Percentiles rank a stretch among this genome's conserved stretches.
Evolutionary conservation across 2,888 invertebrate genomes (phyloP).

Genomic region (Hydroisotoma schaefferi): DNA sequence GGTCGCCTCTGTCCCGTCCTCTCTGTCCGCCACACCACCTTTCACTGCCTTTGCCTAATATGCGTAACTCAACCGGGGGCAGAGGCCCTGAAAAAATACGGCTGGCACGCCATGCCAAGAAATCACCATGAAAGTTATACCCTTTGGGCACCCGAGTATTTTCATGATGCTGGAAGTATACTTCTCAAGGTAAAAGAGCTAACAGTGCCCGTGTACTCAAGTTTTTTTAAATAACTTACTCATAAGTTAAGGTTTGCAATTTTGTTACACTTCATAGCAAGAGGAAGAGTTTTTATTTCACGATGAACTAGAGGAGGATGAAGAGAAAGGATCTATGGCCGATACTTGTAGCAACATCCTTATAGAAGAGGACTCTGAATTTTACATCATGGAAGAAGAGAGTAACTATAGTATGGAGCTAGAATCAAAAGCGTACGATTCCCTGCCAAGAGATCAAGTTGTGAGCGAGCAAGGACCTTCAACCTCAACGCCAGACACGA

Average conservation of each 20-base stretch:
- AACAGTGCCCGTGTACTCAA: no score
- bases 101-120: constrained; percentile 52
- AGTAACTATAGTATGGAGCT: neutral
- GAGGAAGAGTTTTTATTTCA: constrained; percentile 9
- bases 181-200: no score
- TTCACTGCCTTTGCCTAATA: constrained; percentile 80
- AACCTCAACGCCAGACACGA: neutral
- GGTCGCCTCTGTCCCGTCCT: constrained; percentile 79
- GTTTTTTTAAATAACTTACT: no score
- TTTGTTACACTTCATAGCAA: no score
- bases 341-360: constrained; percentile 36
- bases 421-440: neutral
- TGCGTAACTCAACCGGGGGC: constrained; percentile 80
- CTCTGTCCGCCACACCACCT: constrained; percentile 82
- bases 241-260: no score
- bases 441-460: neutral
- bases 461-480: neutral
- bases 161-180: neutral
- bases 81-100: constrained; percentile 68
- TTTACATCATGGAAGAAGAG: constrained; percentile 30
- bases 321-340: constrained; percentile 13
- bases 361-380: constrained; percentile 38
- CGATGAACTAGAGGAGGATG: constrained; percentile 21
- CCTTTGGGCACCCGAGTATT: constrained; percentile 33
- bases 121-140: constrained; percentile 46